These are phyloP conservation scores for Iphiclides podalirius DNA, from an alignment of 2,888 invertebrate genomes.

Conservation along the genomic window DNA sequence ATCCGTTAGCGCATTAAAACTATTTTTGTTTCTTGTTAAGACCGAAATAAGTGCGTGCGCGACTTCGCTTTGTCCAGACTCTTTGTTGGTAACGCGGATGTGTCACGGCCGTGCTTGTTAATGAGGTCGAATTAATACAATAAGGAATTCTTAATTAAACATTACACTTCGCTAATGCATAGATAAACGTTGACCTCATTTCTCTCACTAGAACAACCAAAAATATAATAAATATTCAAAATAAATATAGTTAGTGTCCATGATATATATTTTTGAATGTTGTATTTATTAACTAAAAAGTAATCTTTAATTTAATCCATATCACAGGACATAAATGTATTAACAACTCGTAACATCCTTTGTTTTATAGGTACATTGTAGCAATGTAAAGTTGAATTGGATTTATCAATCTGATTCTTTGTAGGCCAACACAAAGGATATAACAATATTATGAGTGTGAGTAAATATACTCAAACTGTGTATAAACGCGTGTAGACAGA, in stretches of 20 bases:
- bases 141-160: too few species aligned
- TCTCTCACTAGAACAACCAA: too few species aligned
- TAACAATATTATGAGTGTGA: constrained; percentile 3
- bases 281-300: too few species aligned
- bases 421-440: constrained; percentile 11
- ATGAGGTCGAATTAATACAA: neutral
- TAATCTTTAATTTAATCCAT: too few species aligned
- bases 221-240: too few species aligned
- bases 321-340: too few species aligned
- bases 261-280: too few species aligned
- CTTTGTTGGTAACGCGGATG: constrained; percentile 15
- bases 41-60: constrained; percentile 12
- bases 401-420: neutral
- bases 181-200: too few species aligned
- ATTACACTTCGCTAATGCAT: too few species aligned
- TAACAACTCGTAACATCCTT: too few species aligned
- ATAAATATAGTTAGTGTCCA: too few species aligned
- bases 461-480: constrained; percentile 15
- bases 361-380: too few species aligned
- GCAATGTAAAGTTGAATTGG: neutral
- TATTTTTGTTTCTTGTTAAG: constrained; percentile 15
- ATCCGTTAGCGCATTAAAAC: constrained; percentile 13
- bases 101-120: neutral
- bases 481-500: constrained; percentile 18
- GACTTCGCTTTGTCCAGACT: constrained; percentile 8